Evolutionary conservation across 1,140 invertebrate species (phyloP), one percentile per base, ranked within the genome.

Genomic region (Eueides isabella): DNA sequence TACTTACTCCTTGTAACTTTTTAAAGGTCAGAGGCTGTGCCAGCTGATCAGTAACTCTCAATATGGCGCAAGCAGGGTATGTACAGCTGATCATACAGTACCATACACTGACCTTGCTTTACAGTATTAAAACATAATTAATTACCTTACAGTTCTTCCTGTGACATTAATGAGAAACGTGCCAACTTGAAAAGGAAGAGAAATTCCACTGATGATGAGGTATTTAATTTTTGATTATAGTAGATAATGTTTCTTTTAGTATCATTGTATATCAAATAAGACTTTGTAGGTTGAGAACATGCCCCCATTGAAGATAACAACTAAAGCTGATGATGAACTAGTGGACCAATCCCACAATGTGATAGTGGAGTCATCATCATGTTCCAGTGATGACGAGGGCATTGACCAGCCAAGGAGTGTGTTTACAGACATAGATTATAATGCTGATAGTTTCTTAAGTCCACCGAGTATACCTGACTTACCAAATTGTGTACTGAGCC

Each of bases 381-480:
- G 89, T 69, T 91, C 90, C 26, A 92, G 91, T 85, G 90, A 92
- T 84, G 91, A 91, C 31, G 91, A 93, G 48, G 79, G 85, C 19
- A 82, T 75, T 75, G 89, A 91, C 26, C 86, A 88, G 67, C 86
- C 88, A 11, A 84, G 82, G 62, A 92, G 85, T 88, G 85, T 86
- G 14, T 91, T 81, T 68, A 91, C 88, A 78, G 89, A 91, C 62
- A 65, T 90, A 78, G 90, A 92, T 69, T 91, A 91, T 79, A 92
- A 88, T 80, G 80, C 88, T 72, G 91, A 93, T 79, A 90, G 87
- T 80, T 89, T 91, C 35, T 73, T 92, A 78, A 93, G 91, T 79
- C 90, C 91, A 84, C 87, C 87, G n/a, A 93, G 90, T 86, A 83
- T 93, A 87, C 83, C 90, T 84, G 91, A 92, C 33, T 80, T 91